Evolutionary conservation across 2,797 vertebrate species (phyloP).

Genomic region (Hafferia zeledoni): DNA sequence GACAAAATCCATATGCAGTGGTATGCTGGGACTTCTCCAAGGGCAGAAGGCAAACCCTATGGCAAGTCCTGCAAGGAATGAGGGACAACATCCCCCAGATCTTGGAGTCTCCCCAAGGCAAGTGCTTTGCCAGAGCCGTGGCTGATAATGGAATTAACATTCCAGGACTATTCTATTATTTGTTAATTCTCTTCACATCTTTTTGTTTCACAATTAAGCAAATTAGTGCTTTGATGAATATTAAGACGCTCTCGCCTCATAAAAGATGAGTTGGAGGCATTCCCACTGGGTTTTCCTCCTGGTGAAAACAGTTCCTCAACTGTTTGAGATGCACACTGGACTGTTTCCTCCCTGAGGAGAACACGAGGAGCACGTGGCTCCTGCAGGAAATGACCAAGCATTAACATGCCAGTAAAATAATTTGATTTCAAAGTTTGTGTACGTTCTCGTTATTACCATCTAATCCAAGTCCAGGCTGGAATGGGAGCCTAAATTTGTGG

Average conservation of each 20-base stretch:
- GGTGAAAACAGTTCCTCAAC: slow-evolving; percentile 9
- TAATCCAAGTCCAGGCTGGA: background rate
- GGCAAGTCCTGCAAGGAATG: background rate
- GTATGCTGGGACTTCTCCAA: accelerated
- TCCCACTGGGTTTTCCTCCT: background rate
- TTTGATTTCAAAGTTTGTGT: background rate
- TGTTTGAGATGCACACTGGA: background rate
- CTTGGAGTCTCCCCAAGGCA: background rate
- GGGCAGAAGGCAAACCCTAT: background rate
- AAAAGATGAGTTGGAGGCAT: slow-evolving; percentile 44
- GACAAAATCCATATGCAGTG: background rate
- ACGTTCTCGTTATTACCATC: background rate
- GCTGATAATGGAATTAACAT: background rate
- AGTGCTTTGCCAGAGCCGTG: background rate
- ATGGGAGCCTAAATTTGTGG: background rate
- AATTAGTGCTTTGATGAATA: slow-evolving; percentile 63
- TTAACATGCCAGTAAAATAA: background rate
- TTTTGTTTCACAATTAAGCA: slow-evolving; percentile 65
- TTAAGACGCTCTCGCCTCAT: slow-evolving; percentile 19
- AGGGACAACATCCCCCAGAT: background rate
- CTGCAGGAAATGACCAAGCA: background rate
- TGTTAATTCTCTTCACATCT: slow-evolving; percentile 53
- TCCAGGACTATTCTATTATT: slow-evolving; percentile 51
- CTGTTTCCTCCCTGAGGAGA: background rate
- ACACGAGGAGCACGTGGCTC: background rate